Evolutionary conservation across 2,113 vertebrate genomes (phyloP).

Genomic region (Ammodytes dubius): DNA sequence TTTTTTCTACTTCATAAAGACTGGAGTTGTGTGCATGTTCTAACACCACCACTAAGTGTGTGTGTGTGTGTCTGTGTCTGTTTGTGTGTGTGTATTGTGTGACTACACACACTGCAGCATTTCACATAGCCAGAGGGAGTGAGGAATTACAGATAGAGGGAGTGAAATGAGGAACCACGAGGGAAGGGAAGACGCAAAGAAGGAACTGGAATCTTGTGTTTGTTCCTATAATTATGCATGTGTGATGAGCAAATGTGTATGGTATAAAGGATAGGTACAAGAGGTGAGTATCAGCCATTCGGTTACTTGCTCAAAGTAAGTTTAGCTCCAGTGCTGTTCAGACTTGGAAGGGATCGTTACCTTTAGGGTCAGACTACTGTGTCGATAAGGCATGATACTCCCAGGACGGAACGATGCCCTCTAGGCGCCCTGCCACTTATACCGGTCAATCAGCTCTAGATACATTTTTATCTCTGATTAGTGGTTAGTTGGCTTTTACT

Average conservation of each 20-base stretch:
- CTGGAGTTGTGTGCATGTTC: slow-evolving; percentile 45
- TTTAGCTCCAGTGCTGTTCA: too few relatives aligned
- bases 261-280: too few relatives aligned
- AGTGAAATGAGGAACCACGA: not conserved
- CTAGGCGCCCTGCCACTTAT: too few relatives aligned
- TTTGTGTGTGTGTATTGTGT: slow-evolving; percentile 6
- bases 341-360: too few relatives aligned
- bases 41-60: not conserved
- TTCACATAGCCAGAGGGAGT: slow-evolving; percentile 61
- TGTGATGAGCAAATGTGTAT: not conserved
- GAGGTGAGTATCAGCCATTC: too few relatives aligned
- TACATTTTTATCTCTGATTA: not conserved
- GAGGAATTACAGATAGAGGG: slow-evolving; percentile 1
- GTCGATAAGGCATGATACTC: too few relatives aligned
- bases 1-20: slow-evolving; percentile 40
- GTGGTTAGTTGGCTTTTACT: not conserved
- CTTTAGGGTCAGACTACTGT: too few relatives aligned
- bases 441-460: not conserved
- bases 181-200: slow-evolving; percentile 5
- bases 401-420: too few relatives aligned
- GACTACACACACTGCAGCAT: slow-evolving; percentile 62
- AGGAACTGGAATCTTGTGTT: slow-evolving; percentile 4
- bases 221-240: slow-evolving; percentile 17
- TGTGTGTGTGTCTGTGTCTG: slow-evolving; percentile 6
- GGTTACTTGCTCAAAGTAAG: too few relatives aligned